phyloP scores from a whole-genome alignment of 2,113 vertebrate species.

The Oryzias celebensis region DNA sequence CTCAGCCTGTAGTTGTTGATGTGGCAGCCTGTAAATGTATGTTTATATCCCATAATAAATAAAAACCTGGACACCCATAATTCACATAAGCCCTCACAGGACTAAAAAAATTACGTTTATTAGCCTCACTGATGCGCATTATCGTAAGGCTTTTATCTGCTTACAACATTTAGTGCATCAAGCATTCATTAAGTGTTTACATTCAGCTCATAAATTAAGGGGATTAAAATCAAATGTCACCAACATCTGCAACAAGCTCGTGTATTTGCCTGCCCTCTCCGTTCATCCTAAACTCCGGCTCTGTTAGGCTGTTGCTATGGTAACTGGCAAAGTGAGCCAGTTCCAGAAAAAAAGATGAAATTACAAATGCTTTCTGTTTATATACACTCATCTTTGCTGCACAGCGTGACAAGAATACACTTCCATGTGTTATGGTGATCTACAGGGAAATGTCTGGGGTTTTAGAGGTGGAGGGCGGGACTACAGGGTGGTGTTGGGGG shows the following conservation, averaged over 20 bases:
- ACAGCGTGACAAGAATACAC: slow-evolving; percentile 34
- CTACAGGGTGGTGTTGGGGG: background rate
- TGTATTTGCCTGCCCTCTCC: slow-evolving; percentile 16
- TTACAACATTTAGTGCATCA: background rate
- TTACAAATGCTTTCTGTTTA: slow-evolving; percentile 47
- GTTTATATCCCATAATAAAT: slow-evolving; percentile 6
- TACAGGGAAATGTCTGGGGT: background rate
- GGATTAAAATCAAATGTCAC: slow-evolving; percentile 9
- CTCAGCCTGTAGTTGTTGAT: background rate
- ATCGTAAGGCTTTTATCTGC: no score
- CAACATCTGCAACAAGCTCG: slow-evolving; percentile 24
- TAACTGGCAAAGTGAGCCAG: slow-evolving; percentile 58
- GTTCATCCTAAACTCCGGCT: slow-evolving; percentile 29
- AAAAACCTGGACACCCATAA: slow-evolving; percentile 4
- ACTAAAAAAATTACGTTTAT: background rate
- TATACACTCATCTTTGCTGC: slow-evolving; percentile 40
- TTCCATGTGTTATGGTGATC: slow-evolving; percentile 16
- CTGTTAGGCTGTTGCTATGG: slow-evolving; percentile 72
- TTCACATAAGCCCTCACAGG: background rate
- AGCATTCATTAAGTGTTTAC: slow-evolving; percentile 2
- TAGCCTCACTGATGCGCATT: background rate
- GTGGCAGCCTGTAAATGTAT: background rate
- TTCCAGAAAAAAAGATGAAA: slow-evolving; percentile 37
- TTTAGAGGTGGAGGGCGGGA: slow-evolving; percentile 2
- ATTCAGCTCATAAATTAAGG: background rate